A percentile compares a stretch with the other conserved stretches of the same genome.
Evolutionary conservation across 1,140 invertebrate species (phyloP).

Genomic region (Hypsibius dujardini): DNA sequence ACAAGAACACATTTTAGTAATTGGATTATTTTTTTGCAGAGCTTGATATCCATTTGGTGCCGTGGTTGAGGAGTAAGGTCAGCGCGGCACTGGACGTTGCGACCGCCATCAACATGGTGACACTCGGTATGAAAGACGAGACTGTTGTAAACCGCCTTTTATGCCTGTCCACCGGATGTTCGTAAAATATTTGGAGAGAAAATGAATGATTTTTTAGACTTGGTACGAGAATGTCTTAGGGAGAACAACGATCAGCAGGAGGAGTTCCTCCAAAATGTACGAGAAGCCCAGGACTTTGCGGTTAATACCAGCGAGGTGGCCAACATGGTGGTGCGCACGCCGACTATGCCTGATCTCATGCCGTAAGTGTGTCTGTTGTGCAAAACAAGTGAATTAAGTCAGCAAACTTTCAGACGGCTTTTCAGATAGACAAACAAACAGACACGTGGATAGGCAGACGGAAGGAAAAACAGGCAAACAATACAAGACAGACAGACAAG

Average conservation of each 20-base stretch:
- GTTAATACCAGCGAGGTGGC: not conserved
- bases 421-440: not conserved
- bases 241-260: not conserved
- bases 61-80: slow-evolving; percentile 7
- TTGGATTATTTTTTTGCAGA: not conserved
- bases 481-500: not conserved
- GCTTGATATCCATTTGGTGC: slow-evolving; percentile 13
- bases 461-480: not conserved
- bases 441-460: not conserved
- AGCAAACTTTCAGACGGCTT: not conserved
- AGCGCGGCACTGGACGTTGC: not conserved
- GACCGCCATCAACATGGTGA: not conserved
- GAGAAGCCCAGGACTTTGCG: not conserved
- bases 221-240: not conserved
- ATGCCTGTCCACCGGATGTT: not conserved
- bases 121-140: not conserved
- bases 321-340: not conserved
- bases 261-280: not conserved
- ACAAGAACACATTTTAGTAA: no score
- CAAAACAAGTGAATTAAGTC: not conserved
- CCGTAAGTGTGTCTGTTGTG: not conserved
- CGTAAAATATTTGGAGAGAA: not conserved
- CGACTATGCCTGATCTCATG: not conserved
- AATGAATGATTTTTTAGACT: not conserved
- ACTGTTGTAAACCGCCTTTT: not conserved